Base-by-base conservation (phyloP, 2,888 invertebrate species). In the Drosophila kambysellisi region DNA sequence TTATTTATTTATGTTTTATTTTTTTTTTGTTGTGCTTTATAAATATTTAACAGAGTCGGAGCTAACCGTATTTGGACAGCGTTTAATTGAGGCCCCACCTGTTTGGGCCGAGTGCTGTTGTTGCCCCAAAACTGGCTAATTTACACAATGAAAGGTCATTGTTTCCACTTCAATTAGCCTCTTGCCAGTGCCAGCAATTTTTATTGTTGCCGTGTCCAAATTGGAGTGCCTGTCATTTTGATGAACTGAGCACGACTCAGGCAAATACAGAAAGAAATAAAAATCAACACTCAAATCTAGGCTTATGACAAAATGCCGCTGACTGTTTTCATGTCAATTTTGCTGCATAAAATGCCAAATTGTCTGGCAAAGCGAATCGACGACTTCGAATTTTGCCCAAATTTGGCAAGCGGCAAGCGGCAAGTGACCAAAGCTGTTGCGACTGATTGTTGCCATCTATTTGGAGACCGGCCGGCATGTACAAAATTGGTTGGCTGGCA, bases 141-240 rank as follows among this genome's bases (percentile, higher is more conserved):
- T 86, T 82, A 46, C 70, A 82, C 84, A 81, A 76, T 68, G 82
- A 88, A 90, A 90, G 88, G 90, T 88, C 90, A 89, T 88, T 89
- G 88, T 89, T 88, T 81, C 88, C 85, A 88, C 88, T 84, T 82
- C 88, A 80, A 89, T 85, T 89, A 88, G 85, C 80, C 87, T 70
- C 74, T 86, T 59, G 61, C 68, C 30, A 20, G 57, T n/a, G 29
- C 17, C n/a, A 30, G 62, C 30, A 17, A 25, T 37, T 61, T 32
- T 59, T 74, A 30, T 65, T 67, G 50, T 50, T 50, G 50, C 25
- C 30, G 41, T 70, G 76, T 68, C 86, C 90, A 86, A 89, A 74
- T 84, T 61, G 74, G 83, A 89, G 77, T 58, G 78, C 20, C 69
- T 67, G 83, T 75, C 70, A 67, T 35, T 70, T 75, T 79, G 76